Evolutionary conservation across 2,113 vertebrate genomes (phyloP), one percentile per base, ranked within the genome.

Genomic region (Microcebus ravelobensis): DNA sequence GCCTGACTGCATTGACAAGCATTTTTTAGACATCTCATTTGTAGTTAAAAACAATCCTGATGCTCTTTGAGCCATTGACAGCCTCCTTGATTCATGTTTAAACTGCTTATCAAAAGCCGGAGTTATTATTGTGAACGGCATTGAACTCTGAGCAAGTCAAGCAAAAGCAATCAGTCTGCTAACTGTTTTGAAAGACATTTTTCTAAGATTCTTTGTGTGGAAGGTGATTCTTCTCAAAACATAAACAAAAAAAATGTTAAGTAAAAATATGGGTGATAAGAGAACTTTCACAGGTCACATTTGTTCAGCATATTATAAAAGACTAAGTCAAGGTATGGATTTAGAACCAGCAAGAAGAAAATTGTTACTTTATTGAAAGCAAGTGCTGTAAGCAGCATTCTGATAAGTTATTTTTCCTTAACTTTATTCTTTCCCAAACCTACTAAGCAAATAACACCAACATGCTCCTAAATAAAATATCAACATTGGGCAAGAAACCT

Each of bases 71-170:
- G 15, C 12, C 14, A 84, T 27, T 96, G 74, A 96, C 59, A 96
- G 18, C 0, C 50, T 94, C 63, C 12, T 91, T 87, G 57, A 92
- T 95, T 91, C 25, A 65, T 94, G 14, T 91, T 96, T 95, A 98
- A 98, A 92, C 29, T 95, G 21, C 34, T 96, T 97, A 97, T 87
- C 77, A 96, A 91, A 97, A 97, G 20, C 2, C 36, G 96, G 94
- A 94, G 31, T 92, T 98, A 87, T 95, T 98, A 67, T 21, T 91
- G 39, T 91, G 65, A 97, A 80, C 1, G 90, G 27, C 7, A 89
- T 34, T 94, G 96, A 96, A 96, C 68, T 96, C 84, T 93, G 93
- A 97, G 13, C 15, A 97, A 98, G 61, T 94, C 52, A 97, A 93
- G 61, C 95, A 65, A 88, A 96, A 93, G 61, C 55, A 96, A 83